These are phyloP conservation scores for Etia nguti DNA, from an alignment of 2,113 vertebrate species.

Conservation along the genomic window DNA sequence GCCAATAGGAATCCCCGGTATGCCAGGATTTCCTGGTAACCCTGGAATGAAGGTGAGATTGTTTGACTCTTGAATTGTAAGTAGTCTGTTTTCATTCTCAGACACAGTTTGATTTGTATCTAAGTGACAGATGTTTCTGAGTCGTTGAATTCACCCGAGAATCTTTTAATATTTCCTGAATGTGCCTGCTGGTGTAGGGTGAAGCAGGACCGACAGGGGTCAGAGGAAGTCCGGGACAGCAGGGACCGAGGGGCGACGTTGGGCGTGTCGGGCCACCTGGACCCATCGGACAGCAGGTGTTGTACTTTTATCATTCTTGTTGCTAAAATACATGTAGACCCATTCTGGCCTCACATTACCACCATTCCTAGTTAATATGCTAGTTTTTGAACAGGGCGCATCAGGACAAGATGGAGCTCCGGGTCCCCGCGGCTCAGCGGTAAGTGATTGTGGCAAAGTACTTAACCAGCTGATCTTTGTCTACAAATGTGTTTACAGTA, in stretches of 20 bases:
- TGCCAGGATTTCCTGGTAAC: constrained; percentile 87
- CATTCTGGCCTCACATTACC: not conserved
- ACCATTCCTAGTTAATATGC: not conserved
- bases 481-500: not conserved
- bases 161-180: not conserved
- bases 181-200: constrained; percentile 70
- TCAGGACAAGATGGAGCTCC: constrained; percentile 43
- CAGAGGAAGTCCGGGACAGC: constrained; percentile 85
- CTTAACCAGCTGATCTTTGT: not conserved
- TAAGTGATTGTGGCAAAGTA: constrained; percentile 1
- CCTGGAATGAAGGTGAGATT: constrained; percentile 88
- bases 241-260: constrained; percentile 86
- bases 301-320: not conserved
- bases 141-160: not conserved
- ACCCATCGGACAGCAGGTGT: constrained; percentile 79
- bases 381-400: constrained; percentile 39
- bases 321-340: not conserved
- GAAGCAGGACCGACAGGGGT: constrained; percentile 90
- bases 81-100: not conserved
- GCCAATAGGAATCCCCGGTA: constrained; percentile 84
- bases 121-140: not conserved
- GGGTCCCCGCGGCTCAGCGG: constrained; percentile 42
- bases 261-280: constrained; percentile 82
- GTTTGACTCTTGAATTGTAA: not conserved
- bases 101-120: not conserved